Conservation (phyloP, 2,797 vertebrate genomes). For the Cottoperca gobio region DNA sequence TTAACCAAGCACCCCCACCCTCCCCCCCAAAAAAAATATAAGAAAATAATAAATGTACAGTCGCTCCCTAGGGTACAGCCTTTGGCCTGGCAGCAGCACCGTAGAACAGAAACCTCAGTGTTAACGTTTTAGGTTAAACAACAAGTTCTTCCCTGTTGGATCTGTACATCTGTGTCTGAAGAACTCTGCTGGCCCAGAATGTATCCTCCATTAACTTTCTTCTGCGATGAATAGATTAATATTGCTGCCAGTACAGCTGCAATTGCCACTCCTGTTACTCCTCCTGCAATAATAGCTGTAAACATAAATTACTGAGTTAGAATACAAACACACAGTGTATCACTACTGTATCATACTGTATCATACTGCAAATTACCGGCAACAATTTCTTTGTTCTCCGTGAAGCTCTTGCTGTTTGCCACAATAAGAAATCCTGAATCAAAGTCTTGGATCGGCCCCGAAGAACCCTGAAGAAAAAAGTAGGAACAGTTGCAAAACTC, state of each 20-base stretch:
- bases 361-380: constrained; percentile 52
- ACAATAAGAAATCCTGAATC: constrained; percentile 4
- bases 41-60: constrained; percentile 10
- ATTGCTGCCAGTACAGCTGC: constrained; percentile 84
- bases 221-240: constrained; percentile 89
- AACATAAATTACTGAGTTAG: constrained; percentile 17
- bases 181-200: constrained; percentile 83
- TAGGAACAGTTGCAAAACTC: constrained; percentile 3
- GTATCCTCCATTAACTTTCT: constrained; percentile 86
- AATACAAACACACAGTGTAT: background rate
- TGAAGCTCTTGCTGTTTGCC: constrained; percentile 40
- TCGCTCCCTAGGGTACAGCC: background rate
- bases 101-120: background rate
- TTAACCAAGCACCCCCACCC: background rate
- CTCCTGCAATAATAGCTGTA: constrained; percentile 88
- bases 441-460: background rate
- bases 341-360: background rate
- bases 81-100: background rate
- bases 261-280: constrained; percentile 83
- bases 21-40: background rate
- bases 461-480: constrained; percentile 54
- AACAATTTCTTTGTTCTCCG: constrained; percentile 52
- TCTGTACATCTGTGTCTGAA: constrained; percentile 80
- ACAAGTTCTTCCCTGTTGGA: constrained; percentile 10
- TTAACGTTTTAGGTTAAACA: constrained; percentile 40